These are phyloP conservation scores for Craseonycteris thonglongyai DNA, from an alignment of 2,113 vertebrate species.

Conservation along the genomic window DNA sequence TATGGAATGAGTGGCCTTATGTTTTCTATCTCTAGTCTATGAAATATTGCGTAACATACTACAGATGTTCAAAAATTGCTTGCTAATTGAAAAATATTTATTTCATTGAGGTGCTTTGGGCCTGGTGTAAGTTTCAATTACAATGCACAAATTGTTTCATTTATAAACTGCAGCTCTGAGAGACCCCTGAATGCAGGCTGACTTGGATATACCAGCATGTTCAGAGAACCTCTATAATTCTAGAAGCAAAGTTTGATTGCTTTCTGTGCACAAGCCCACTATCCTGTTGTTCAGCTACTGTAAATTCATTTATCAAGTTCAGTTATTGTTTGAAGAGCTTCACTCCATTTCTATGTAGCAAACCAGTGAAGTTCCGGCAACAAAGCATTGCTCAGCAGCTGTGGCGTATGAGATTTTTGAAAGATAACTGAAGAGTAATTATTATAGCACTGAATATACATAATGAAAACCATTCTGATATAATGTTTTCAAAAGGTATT, in stretches of 20 bases:
- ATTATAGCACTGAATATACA: not conserved
- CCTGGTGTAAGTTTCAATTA: not conserved
- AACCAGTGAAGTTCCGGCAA: not conserved
- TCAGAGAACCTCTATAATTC: not conserved
- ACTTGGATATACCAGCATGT: not conserved
- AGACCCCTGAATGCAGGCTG: not conserved
- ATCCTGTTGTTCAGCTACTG: not conserved
- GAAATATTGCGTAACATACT: not conserved
- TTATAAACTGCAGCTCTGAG: not conserved
- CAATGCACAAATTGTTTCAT: not conserved
- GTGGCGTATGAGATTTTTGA: not conserved
- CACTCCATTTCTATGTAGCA: not conserved
- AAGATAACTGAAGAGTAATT: not conserved
- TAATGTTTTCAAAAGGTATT: constrained; percentile 7
- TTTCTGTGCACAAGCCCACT: not conserved
- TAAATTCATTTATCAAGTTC: not conserved
- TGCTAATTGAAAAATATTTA: no score
- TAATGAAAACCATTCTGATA: constrained; percentile 22
- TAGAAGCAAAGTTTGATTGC: not conserved
- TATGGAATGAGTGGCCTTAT: not conserved
- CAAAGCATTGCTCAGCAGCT: not conserved
- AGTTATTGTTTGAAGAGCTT: not conserved
- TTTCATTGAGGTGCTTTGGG: not conserved
- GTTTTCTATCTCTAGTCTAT: not conserved
- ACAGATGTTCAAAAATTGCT: not conserved